phyloP scores from a whole-genome alignment of 2,888 invertebrate species.

The Strigamia crassipes region DNA sequence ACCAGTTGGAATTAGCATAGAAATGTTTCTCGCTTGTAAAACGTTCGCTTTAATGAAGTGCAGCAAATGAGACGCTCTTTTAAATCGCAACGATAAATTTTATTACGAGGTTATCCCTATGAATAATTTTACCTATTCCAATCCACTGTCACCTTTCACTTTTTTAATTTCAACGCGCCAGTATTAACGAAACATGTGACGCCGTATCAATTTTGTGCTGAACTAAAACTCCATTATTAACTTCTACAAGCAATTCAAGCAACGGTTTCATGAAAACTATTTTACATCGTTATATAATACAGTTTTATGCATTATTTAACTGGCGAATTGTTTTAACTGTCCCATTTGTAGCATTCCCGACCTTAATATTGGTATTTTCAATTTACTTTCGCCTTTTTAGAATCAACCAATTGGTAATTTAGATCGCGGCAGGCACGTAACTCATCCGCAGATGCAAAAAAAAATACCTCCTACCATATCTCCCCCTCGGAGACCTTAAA shows the following conservation, averaged over 20 bases:
- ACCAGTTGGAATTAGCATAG: conserved; percentile 38
- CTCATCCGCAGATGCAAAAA: neutral
- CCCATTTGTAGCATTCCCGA: no score
- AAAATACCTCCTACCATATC: neutral
- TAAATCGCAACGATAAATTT: conserved; percentile 33
- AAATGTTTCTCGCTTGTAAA: conserved; percentile 40
- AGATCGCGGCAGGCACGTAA: neutral
- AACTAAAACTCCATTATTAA: no score
- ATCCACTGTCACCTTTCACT: neutral
- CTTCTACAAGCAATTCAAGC: no score
- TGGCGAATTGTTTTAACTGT: no score
- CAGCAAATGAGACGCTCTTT: conserved; percentile 42
- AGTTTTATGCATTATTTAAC: no score
- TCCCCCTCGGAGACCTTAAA: neutral
- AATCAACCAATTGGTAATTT: no score
- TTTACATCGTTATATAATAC: no score
- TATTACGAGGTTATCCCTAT: conserved; percentile 35
- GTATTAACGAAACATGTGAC: neutral
- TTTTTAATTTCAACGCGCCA: neutral
- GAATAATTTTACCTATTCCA: conserved; percentile 26
- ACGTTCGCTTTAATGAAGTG: conserved; percentile 36
- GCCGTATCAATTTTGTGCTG: neutral
- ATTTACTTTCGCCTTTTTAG: no score
- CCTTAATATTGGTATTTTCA: no score
- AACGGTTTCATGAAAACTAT: no score